Evolutionary conservation across 2,113 vertebrate species (phyloP).

Genomic region (Aviceda subcristata): DNA sequence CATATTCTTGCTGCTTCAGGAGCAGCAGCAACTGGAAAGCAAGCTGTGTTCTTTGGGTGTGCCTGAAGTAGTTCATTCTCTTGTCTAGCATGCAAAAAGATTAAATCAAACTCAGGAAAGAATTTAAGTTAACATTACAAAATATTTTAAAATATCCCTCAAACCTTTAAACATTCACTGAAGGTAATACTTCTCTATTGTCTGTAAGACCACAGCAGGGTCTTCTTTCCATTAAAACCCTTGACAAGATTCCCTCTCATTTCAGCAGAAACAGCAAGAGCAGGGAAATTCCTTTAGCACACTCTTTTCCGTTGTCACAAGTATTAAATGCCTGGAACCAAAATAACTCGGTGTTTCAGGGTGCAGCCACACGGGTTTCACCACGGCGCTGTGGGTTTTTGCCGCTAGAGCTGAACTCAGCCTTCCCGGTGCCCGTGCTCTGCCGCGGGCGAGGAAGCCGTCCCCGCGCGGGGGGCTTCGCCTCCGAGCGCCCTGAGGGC

Average conservation of each 20-base stretch:
- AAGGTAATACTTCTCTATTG: neutral
- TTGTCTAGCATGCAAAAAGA: neutral
- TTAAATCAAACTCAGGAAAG: neutral
- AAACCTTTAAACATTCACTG: neutral
- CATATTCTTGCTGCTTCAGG: neutral
- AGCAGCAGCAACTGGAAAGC: neutral
- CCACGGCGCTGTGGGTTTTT: fast-evolving
- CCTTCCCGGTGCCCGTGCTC: neutral
- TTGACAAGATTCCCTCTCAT: neutral
- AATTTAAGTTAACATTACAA: neutral
- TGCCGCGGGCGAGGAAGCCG: no score
- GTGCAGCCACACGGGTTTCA: no score
- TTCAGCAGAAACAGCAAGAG: neutral
- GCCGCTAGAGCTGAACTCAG: neutral
- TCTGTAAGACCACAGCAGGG: neutral
- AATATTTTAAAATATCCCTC: neutral
- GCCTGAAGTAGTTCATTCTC: neutral
- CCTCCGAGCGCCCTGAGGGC: no score
- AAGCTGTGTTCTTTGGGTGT: neutral
- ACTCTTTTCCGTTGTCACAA: no score
- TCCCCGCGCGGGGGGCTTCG: no score
- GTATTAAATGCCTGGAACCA: no score
- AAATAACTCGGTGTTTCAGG: neutral
- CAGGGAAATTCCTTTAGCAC: neutral
- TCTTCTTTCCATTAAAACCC: neutral